phyloP scores from a whole-genome alignment of 2,888 invertebrate species.

The Drosophila rubida region DNA sequence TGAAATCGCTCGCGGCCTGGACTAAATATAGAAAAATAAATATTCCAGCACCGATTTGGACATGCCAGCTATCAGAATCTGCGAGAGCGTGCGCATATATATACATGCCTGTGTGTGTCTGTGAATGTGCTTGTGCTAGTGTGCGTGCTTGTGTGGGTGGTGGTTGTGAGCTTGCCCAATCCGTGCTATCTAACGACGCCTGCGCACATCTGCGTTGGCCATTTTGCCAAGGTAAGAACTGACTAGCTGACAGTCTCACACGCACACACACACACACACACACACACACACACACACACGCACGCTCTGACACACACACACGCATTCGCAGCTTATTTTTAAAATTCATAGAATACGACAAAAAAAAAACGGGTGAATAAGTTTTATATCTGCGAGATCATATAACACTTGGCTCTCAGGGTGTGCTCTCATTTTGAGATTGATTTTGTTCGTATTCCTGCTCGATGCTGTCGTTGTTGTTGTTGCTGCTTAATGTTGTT shows the following conservation, averaged over 20 bases:
- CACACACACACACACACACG: conserved; percentile 32
- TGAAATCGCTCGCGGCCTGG: conserved; percentile 18
- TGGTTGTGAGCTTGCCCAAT: conserved; percentile 3
- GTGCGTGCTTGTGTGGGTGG: conserved; percentile 11
- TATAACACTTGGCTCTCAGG: conserved; percentile 67
- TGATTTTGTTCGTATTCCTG: conserved; percentile 15
- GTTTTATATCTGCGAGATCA: conserved; percentile 61
- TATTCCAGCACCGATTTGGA: conserved; percentile 56
- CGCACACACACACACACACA: conserved; percentile 25
- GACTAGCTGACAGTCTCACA: conserved; percentile 16
- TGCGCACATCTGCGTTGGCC: conserved; percentile 46
- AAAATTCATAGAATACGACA: conserved; percentile 51
- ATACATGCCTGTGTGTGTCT: conserved; percentile 2
- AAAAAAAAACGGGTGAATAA: conserved; percentile 13
- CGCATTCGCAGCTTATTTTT: conserved; percentile 61
- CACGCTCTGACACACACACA: conserved; percentile 26
- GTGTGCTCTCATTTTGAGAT: conserved; percentile 44
- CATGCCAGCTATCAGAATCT: conserved; percentile 29
- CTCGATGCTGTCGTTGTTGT: conserved; percentile 31
- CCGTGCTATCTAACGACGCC: conserved; percentile 23
- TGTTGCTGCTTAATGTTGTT: conserved; percentile 34
- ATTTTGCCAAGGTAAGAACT: conserved; percentile 66
- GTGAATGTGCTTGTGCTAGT: conserved; percentile 15
- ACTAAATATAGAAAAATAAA: conserved; percentile 47
- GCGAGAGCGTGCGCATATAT: conserved; percentile 14